Conservation (phyloP, 2,888 invertebrate species). For the Epirrhoe alternata region DNA sequence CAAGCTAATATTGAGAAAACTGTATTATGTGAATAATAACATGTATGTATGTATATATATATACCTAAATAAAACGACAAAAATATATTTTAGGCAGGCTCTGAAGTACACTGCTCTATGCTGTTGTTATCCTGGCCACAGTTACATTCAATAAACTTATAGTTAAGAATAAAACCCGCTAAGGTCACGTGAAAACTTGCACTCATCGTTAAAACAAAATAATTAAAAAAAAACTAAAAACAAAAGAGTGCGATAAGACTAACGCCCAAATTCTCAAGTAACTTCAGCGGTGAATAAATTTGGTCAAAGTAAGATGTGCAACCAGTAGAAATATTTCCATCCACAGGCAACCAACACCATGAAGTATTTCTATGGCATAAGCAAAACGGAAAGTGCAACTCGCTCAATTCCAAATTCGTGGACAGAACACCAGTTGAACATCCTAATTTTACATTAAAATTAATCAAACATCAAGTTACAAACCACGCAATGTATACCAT, state of each 20-base stretch:
- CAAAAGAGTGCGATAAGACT: conserved; percentile 63
- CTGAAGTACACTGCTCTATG: conserved; percentile 81
- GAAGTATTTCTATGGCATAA: conserved; percentile 26
- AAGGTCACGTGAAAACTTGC: conserved; percentile 74
- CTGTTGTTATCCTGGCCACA: conserved; percentile 83
- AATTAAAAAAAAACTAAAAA: conserved; percentile 44
- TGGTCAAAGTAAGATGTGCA: conserved; percentile 83
- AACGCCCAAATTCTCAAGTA: conserved; percentile 71
- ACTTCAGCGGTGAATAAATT: conserved; percentile 73
- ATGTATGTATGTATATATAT: conserved; percentile 70
- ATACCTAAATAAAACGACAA: conserved; percentile 86
- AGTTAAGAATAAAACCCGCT: conserved; percentile 73
- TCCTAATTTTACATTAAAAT: conserved; percentile 81
- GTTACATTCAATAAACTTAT: conserved; percentile 80
- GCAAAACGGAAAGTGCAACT: conserved; percentile 52
- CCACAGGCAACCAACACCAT: conserved; percentile 27
- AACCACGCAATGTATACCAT: conserved; percentile 85
- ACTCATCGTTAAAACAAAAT: conserved; percentile 61
- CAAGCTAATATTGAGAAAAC: conserved; percentile 86
- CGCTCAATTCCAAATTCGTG: conserved; percentile 69
- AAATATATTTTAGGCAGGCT: conserved; percentile 86
- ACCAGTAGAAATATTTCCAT: conserved; percentile 69
- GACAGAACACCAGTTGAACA: conserved; percentile 79
- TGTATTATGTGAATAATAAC: conserved; percentile 86
- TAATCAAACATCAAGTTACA: conserved; percentile 82